phyloP scores from a whole-genome alignment of 2,113 vertebrate species.

The Xiphophorus couchianus region DNA sequence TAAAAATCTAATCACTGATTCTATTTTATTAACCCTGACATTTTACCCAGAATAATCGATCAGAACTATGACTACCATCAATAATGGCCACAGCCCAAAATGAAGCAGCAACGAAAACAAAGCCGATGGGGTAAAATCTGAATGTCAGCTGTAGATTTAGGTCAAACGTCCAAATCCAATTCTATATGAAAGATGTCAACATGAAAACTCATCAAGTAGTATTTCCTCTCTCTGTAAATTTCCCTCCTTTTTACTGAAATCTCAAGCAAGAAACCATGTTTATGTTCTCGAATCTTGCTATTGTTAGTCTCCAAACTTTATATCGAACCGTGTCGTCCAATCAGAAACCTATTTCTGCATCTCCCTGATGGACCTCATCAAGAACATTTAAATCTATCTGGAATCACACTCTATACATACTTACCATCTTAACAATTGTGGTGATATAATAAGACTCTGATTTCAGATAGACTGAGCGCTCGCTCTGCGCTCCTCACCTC shows the following conservation, averaged over 20 bases:
- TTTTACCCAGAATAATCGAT: constrained; percentile 13
- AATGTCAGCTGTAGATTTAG: constrained; percentile 32
- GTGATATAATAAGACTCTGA: constrained; percentile 29
- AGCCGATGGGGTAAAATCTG: background rate
- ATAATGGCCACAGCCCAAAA: background rate
- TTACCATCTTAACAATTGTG: constrained; percentile 10
- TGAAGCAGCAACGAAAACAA: background rate
- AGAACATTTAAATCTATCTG: background rate
- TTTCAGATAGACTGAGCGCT: constrained; percentile 55
- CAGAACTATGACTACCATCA: background rate
- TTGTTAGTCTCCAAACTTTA: constrained; percentile 41
- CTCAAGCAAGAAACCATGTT: constrained; percentile 4
- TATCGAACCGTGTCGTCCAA: constrained; percentile 28
- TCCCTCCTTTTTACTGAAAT: constrained; percentile 23
- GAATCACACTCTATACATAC: background rate
- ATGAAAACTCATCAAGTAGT: constrained; percentile 16
- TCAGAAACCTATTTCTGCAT: constrained; percentile 8
- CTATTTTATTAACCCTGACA: constrained; percentile 11
- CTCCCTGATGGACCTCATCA: background rate
- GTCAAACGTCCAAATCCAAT: background rate
- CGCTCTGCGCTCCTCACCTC: constrained; percentile 35
- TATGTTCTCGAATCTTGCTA: constrained; percentile 37
- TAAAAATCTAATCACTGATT: background rate
- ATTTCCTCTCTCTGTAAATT: constrained; percentile 4
- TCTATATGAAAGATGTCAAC: constrained; percentile 8